Evolutionary conservation across 2,113 vertebrate genomes (phyloP), one percentile per base, ranked within the genome.

Genomic region (Crotalus horridus): DNA sequence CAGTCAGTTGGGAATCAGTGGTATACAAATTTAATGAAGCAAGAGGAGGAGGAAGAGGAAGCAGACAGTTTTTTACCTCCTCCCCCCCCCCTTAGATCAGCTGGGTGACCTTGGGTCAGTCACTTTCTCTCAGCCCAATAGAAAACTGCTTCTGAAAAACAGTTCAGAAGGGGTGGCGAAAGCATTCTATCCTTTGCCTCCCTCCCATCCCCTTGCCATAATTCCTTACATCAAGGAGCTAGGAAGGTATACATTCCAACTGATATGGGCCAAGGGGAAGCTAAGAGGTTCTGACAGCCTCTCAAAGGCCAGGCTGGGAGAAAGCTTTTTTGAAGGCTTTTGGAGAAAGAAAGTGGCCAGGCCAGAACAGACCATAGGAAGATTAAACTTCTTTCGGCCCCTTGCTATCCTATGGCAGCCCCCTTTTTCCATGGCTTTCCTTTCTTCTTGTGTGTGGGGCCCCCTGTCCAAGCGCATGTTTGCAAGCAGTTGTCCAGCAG

Each of bases 1-100:
- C 15, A 39, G 33, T 81, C 69, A 39, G 11, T 33, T 81, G 69
- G 33, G 33, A 81, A 33, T 33, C 64, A 74, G 64, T 0, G 6
- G 15, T 39, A 8, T 17, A 74, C 33, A 81, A 20, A 81, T 81
- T 39, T 81, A 81, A 81, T 39, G 33, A 21, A 8, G 33, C 33
- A 81, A 39, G 17, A 81, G 13, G 64, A 74, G n/a, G 59, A 64
- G 2, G 64, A 69, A 15, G 64, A 69, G n/a, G 29, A 74, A 74
- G 15, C 69, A 74, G 69, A 33, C 13, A 17, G 69, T 20, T 39
- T 2, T 53, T 59, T 92, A 5, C 53, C 85, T 6, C 0, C 3
- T 92, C 94, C 92, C 87, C 92, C 29, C 74, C 87, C 20, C 61
- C 26, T 5, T 13, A 64, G 61, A 29, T 64, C 3, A 64, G 59